Evolutionary conservation across 2,888 invertebrate genomes (phyloP), one percentile per base, ranked within the genome.

Genomic region (Synanthedon myopaeformis): DNA sequence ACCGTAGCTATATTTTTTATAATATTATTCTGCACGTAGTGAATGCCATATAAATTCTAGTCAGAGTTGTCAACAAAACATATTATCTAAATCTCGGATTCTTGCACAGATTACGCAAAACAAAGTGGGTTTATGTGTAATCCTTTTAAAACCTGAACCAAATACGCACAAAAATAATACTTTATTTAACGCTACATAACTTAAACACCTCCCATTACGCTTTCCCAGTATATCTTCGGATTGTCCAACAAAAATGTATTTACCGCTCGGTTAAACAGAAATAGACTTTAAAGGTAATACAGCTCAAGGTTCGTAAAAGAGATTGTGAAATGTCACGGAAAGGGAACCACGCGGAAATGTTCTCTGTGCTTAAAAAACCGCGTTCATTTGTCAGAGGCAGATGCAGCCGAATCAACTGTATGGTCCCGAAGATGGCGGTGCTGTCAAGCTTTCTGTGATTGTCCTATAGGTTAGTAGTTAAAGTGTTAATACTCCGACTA

Each of bases 371-470:
- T 82, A 83, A 84, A 83, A 83, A 84, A 83, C 82, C 83, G 74
- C 84, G 77, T 81, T 78, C 83, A 83, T 84, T 84, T 84, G 84
- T 84, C 83, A 81, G 74, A 75, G 74, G 81, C 84, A 83, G 82
- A 83, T 83, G 84, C 84, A 83, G 82, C 73, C 76, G 79, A 77
- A 78, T 80, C 76, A 67, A 62, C 62, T 57, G 66, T 63, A 57
- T 58, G 70, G 76, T 70, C 66, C 76, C 49, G 51, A 62, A 67
- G 71, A 10, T 19, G 13, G 49, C 45, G 45, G 13, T 13, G 10
- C 0, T 13, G 3, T 45, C 11, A 13, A 45, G 6, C 12, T 42
- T 8, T 28, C 5, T 28, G 28, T 35, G 35, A 10, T 2, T 35
- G 35, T 35, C 35, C 35, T 35, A 10, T 10, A 35, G 35, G 10